These are phyloP conservation scores for Hesperia comma DNA, from an alignment of 2,888 invertebrate species.

Conservation along the genomic window DNA sequence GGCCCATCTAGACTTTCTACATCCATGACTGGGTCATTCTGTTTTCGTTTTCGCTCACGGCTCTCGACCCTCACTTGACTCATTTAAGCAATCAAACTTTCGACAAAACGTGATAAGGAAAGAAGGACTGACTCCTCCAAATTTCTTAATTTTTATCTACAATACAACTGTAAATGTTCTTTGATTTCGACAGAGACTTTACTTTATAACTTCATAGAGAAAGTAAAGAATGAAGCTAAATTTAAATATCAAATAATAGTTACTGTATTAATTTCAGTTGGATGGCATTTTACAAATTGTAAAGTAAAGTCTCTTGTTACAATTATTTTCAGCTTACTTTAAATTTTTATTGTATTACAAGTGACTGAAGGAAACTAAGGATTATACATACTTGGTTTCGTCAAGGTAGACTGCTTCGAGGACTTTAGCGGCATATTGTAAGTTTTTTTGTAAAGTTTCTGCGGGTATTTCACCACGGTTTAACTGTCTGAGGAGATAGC, in stretches of 20 bases:
- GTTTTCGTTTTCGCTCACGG: no score
- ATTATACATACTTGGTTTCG: conserved; percentile 93
- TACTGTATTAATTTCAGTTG: not conserved
- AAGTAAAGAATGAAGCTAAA: not conserved
- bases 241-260: not conserved
- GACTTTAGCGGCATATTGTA: conserved; percentile 96
- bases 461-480: conserved; percentile 94
- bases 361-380: conserved; percentile 12
- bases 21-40: no score
- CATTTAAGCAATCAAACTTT: not conserved
- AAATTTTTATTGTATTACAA: not conserved
- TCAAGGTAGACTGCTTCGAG: conserved; percentile 97
- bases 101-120: not conserved
- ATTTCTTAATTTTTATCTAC: not conserved
- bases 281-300: not conserved
- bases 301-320: conserved; percentile 1
- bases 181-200: conserved; percentile 10
- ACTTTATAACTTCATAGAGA: not conserved
- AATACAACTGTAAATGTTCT: conserved; percentile 34
- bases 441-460: conserved; percentile 94
- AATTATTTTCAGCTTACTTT: not conserved
- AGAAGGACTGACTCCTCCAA: not conserved
- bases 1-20: no score
- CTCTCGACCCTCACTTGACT: no score
- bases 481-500: conserved; percentile 94